Percentiles rank a stretch among this genome's conserved stretches.
These are phyloP conservation scores for Cephus spinipes DNA, from an alignment of 2,888 invertebrate genomes.

Conservation along the genomic window DNA sequence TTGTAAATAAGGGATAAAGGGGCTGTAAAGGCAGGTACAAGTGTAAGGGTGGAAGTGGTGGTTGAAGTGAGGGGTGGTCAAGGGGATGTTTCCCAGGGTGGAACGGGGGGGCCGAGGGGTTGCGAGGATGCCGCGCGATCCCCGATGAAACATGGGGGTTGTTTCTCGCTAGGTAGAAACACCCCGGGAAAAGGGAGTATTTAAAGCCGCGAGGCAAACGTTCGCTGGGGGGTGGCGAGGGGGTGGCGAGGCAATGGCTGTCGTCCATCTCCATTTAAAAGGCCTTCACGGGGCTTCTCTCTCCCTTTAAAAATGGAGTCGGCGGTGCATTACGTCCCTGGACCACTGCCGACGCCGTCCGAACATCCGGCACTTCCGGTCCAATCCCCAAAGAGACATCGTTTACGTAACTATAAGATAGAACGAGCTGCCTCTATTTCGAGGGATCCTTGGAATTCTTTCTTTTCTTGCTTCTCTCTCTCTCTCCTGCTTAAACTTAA, in stretches of 20 bases:
- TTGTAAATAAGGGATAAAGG: background rate
- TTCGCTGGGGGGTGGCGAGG: background rate
- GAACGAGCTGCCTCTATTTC: conserved; percentile 20
- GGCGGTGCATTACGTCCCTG: conserved; percentile 9
- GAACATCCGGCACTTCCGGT: background rate
- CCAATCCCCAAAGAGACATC: conserved; percentile 27
- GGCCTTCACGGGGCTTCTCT: conserved; percentile 47
- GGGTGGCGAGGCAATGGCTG: conserved; percentile 29
- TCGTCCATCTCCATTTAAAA: conserved; percentile 56
- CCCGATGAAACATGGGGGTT: background rate
- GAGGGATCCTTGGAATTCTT: background rate
- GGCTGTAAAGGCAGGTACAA: background rate
- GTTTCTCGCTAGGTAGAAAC: background rate
- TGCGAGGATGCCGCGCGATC: background rate
- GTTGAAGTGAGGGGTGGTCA: background rate
- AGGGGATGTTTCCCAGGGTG: background rate
- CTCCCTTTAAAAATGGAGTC: conserved; percentile 52
- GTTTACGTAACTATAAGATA: conserved; percentile 51
- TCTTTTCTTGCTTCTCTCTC: background rate
- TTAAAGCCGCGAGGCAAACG: background rate
- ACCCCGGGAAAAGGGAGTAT: background rate
- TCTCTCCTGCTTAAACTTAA: conserved; percentile 20
- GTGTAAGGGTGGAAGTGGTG: background rate
- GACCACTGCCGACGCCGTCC: background rate
- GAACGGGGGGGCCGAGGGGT: background rate